Evolutionary conservation across 37 sponge, comb jelly and placozoan species (phyloP).

Genomic region (Aphrocallistes beatrix): DNA sequence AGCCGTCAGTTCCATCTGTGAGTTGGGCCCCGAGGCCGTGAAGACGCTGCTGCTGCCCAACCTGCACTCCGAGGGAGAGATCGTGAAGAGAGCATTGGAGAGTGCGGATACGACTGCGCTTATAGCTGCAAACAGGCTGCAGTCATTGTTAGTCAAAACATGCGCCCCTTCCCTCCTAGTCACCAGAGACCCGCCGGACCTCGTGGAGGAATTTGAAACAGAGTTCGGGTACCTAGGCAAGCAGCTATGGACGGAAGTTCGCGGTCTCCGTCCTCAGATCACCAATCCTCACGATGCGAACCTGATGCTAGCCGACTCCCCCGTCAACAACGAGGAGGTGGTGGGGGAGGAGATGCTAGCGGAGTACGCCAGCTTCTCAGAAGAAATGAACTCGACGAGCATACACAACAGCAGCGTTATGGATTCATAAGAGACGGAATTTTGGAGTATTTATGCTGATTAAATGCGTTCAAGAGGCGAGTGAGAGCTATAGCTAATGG

Average conservation of each 20-base stretch:
- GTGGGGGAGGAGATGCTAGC: neutral
- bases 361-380: neutral
- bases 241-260: neutral
- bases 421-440: neutral
- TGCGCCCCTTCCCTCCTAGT: constrained; percentile 34
- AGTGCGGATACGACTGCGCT: constrained; percentile 31
- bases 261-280: neutral
- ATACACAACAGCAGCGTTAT: neutral
- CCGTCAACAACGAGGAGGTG: neutral
- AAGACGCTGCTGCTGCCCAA: constrained; percentile 39
- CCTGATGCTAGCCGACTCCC: neutral
- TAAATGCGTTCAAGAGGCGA: too few species aligned
- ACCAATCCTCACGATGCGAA: neutral
- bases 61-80: constrained; percentile 36
- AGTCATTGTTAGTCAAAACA: constrained; percentile 34
- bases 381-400: neutral
- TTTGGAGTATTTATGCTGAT: too few species aligned
- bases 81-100: constrained; percentile 29
- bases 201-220: constrained; percentile 35
- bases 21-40: constrained; percentile 56
- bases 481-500: too few species aligned
- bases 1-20: constrained; percentile 37
- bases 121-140: constrained; percentile 47
- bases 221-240: constrained; percentile 43
- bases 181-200: constrained; percentile 33